Base-by-base conservation (phyloP, 2,797 vertebrate species). In the Oophaga sylvatica region DNA sequence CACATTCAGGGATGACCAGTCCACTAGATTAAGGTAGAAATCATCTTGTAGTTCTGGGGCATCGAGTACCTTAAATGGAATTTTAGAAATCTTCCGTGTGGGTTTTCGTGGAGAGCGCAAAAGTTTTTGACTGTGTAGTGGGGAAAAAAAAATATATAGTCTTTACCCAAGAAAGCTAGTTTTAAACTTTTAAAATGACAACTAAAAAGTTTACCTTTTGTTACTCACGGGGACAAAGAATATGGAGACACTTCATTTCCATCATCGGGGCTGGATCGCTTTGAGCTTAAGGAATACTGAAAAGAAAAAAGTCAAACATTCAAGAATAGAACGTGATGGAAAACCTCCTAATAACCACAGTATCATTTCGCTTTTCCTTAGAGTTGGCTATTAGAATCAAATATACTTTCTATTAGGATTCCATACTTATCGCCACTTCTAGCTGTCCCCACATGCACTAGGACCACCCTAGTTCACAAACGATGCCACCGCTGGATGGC, bases 1-100 rank as follows among this genome's bases (percentile, higher is more conserved):
- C 68, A 99, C 98, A 0, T 99, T 99, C 71, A 99, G 95, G 83
- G 98, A 99, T 0, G 98, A 99, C 98, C 98, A 99, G 95, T 99
- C 98, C 81, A 99, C 98, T 89, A 99, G 92, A 92, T 99, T 99
- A 94, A 99, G 96, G 95, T 99, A 99, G 95, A 99, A 99, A 90
- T 99, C 98, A 0, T 99, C 98, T 92, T 99, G 98, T 63, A 99
- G 95, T 91, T 99, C 98, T 0, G 98, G 98, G 7, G 98, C 98
- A 1, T 99, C 98, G 81, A 99, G 93, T 80, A 99, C 98, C 93
- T 99, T 99, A 88, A 99, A 99, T 8, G 98, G 98, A 87, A 99
- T 99, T 95, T 99, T 99, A 29, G 98, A 99, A 91, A 99, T 99
- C 92, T 99, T 99, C 15, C 98, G 96, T 0, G 98, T 99, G 0